Conservation (phyloP, 2,113 vertebrate species). For the Elephantulus edwardii region DNA sequence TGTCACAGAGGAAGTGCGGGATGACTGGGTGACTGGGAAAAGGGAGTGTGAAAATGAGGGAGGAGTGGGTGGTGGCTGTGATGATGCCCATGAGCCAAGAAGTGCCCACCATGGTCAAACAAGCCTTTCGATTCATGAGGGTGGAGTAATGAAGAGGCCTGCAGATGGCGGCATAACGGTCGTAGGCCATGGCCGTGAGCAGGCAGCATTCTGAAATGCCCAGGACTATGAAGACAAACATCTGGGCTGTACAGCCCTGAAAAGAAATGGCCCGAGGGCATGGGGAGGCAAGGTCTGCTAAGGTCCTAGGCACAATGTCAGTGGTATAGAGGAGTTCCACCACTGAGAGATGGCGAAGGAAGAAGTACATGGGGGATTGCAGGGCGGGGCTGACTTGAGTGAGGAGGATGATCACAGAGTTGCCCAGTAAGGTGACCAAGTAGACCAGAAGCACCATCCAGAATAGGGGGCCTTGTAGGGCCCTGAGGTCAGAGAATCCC, state of each 20-base stretch:
- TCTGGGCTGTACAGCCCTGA: slow-evolving; percentile 60
- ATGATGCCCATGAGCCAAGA: slow-evolving; percentile 69
- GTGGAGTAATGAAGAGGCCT: slow-evolving; percentile 55
- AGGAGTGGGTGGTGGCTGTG: slow-evolving; percentile 62
- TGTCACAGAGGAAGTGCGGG: slow-evolving; percentile 69
- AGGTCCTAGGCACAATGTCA: slow-evolving; percentile 30
- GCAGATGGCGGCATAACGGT: slow-evolving; percentile 65
- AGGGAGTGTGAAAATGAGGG: slow-evolving; percentile 70
- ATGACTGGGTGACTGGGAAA: slow-evolving; percentile 39
- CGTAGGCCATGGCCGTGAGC: slow-evolving; percentile 72
- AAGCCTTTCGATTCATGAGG: slow-evolving; percentile 50
- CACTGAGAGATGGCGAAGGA: slow-evolving; percentile 58
- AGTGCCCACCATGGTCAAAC: slow-evolving; percentile 54
- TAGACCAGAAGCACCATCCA: slow-evolving; percentile 64
- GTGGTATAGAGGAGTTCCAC: slow-evolving; percentile 71
- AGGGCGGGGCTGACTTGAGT: slow-evolving; percentile 27
- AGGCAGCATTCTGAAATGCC: slow-evolving; percentile 74
- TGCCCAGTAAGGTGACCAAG: slow-evolving; percentile 63
- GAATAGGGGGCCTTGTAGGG: slow-evolving; percentile 45
- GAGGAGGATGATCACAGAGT: slow-evolving; percentile 66
- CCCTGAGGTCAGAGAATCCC: slow-evolving; percentile 65
- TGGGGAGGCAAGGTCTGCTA: slow-evolving; percentile 8
- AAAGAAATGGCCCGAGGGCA: slow-evolving; percentile 49
- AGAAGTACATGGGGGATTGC: slow-evolving; percentile 68
- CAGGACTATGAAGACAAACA: slow-evolving; percentile 68